Percentiles rank a stretch among this genome's conserved stretches.
phyloP scores from a whole-genome alignment of 1,140 invertebrate species.

The Batillaria attramentaria region DNA sequence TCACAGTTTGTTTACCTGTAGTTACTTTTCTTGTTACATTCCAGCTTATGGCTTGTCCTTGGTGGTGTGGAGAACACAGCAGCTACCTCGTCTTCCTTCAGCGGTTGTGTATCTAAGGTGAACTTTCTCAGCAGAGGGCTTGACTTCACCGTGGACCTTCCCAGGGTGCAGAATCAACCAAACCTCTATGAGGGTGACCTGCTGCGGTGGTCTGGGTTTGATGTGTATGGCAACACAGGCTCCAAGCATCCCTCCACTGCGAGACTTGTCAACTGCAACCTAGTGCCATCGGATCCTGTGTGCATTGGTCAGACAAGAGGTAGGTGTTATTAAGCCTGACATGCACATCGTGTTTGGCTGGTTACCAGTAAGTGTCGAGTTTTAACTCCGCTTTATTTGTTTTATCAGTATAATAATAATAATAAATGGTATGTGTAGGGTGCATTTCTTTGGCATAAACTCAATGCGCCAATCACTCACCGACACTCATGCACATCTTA shows the following conservation, averaged over 20 bases:
- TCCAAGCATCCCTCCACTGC: slow-evolving; percentile 32
- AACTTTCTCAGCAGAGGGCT: slow-evolving; percentile 2
- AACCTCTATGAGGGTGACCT: background rate
- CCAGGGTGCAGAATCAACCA: background rate
- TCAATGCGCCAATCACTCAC: no score
- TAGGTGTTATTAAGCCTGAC: background rate
- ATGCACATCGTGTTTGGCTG: background rate
- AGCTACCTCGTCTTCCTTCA: background rate
- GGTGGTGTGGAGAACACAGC: background rate
- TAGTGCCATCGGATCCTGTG: background rate
- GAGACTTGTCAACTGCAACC: slow-evolving; percentile 9
- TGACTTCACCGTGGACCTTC: slow-evolving; percentile 10
- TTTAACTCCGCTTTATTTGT: background rate
- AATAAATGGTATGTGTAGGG: no score
- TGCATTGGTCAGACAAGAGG: background rate
- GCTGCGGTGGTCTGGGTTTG: slow-evolving; percentile 31
- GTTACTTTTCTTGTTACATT: background rate
- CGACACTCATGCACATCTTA: no score
- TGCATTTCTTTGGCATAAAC: no score
- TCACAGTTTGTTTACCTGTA: no score
- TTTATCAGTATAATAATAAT: background rate
- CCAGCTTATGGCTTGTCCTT: slow-evolving; percentile 10
- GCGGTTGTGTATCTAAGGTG: slow-evolving; percentile 11
- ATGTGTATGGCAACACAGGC: slow-evolving; percentile 12
- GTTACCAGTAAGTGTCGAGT: background rate